Conservation (phyloP, 2,113 vertebrate species). For the Podiceps cristatus region DNA sequence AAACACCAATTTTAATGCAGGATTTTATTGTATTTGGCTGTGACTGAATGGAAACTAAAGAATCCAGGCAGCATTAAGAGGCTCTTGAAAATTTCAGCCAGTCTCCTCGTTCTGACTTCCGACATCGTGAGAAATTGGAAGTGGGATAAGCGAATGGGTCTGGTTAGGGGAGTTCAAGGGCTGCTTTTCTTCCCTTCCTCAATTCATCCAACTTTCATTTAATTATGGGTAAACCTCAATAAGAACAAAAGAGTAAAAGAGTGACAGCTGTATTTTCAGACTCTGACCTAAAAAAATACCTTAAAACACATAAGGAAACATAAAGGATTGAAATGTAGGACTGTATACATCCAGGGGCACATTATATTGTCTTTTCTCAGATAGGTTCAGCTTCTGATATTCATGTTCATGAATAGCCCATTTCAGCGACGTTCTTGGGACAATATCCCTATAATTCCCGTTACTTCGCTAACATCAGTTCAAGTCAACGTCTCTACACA, state of each 20-base stretch:
- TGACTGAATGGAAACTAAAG: neutral
- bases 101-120: neutral
- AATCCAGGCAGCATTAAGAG: neutral
- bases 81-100: neutral
- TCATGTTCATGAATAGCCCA: neutral
- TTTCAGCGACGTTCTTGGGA: slow-evolving; percentile 5
- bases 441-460: neutral
- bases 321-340: slow-evolving; percentile 3
- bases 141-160: neutral
- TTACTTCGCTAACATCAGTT: neutral
- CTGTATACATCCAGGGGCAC: neutral
- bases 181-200: neutral
- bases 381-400: neutral
- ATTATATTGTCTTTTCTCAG: neutral
- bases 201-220: neutral
- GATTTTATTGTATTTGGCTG: slow-evolving; percentile 26
- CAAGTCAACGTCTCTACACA: neutral
- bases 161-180: neutral
- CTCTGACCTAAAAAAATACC: slow-evolving; percentile 29
- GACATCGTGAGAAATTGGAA: neutral
- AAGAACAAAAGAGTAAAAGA: slow-evolving; percentile 13
- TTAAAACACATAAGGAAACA: slow-evolving; percentile 8
- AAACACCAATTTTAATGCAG: neutral
- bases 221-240: slow-evolving; percentile 7
- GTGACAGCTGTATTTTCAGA: slow-evolving; percentile 25